phyloP scores from a whole-genome alignment of 2,888 invertebrate genomes.

The Cactoblastis cactorum region DNA sequence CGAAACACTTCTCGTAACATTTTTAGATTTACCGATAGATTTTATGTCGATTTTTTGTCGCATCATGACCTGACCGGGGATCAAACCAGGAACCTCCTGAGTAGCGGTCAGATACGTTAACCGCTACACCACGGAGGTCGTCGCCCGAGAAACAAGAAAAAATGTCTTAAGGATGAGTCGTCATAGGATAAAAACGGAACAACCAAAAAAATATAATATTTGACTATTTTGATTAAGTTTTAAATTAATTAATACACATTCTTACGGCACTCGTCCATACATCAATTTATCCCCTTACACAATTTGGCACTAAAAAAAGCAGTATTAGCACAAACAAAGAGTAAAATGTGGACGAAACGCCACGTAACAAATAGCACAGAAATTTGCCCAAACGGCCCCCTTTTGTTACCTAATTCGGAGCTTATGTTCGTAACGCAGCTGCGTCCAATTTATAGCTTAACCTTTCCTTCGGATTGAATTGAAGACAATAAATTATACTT shows the following conservation, averaged over 20 bases:
- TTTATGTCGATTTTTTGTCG: background rate
- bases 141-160: too few relatives aligned
- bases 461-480: slow-evolving; percentile 75
- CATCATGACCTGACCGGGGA: too few relatives aligned
- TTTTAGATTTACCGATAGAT: background rate
- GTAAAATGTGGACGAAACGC: slow-evolving; percentile 24
- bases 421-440: slow-evolving; percentile 72
- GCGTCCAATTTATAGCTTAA: slow-evolving; percentile 69
- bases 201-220: too few relatives aligned
- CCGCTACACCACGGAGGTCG: too few relatives aligned
- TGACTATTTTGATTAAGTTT: too few relatives aligned
- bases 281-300: too few relatives aligned
- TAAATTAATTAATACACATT: too few relatives aligned
- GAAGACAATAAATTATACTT: slow-evolving; percentile 78
- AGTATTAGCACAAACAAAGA: slow-evolving; percentile 1
- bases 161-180: too few relatives aligned
- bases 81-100: too few relatives aligned
- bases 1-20: slow-evolving; percentile 1
- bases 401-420: slow-evolving; percentile 70
- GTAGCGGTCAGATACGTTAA: too few relatives aligned
- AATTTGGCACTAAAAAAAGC: background rate
- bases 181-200: too few relatives aligned
- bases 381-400: slow-evolving; percentile 63
- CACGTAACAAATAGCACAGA: slow-evolving; percentile 36
- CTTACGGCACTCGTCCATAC: too few relatives aligned